Base-by-base conservation (phyloP, 1,140 invertebrate genomes). In the Anastrepha obliqua region DNA sequence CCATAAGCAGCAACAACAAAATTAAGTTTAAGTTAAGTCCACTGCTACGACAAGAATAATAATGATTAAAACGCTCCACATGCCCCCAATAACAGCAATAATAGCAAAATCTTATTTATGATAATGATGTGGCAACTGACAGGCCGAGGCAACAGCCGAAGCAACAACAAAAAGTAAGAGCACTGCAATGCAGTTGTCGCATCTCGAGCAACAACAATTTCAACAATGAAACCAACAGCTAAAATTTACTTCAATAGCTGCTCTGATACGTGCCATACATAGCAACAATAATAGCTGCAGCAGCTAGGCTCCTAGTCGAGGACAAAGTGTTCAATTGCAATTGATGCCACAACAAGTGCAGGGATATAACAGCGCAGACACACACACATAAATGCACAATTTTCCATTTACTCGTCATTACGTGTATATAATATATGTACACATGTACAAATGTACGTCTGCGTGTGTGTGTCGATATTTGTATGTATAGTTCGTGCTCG, bases 241-340 rank as follows among this genome's bases (percentile, higher is more conserved):
- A 42, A 44, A 74, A 74, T n/a, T 15, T 15, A 74, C 67, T 42
- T 47, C 67, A 74, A 42, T 17, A 7, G 67, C 42, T 11, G 42
- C 67, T 17, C 39, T 9, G 6, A 42, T 44, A 74, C 67, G 67
- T 74, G 67, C 67, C 42, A 74, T 13, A 39, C 67, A 74, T 74
- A 47, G 67, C 67, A 74, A 74, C 67, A 74, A 42, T n/a, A 42
- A 47, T 42, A 74, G 67, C 42, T n/a, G 62, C 86, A 86, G 62
- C 60, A 17, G 60, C 58, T 8, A n/a, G 81, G 9, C 11, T 9
- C 62, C 8, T 7, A 29, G 62, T 13, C 86, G 60, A 44, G 44
- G 42, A 86, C 86, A 86, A 62, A 86, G 55, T 29, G 81, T 85
- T 85, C 81, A 85, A 86, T 74, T 86, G 60, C 17, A 86, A 62